Percentiles rank a stretch among this genome's conserved stretches.
Evolutionary conservation across 2,113 vertebrate species (phyloP).

Genomic region (Gasterosteus aculeatus): DNA sequence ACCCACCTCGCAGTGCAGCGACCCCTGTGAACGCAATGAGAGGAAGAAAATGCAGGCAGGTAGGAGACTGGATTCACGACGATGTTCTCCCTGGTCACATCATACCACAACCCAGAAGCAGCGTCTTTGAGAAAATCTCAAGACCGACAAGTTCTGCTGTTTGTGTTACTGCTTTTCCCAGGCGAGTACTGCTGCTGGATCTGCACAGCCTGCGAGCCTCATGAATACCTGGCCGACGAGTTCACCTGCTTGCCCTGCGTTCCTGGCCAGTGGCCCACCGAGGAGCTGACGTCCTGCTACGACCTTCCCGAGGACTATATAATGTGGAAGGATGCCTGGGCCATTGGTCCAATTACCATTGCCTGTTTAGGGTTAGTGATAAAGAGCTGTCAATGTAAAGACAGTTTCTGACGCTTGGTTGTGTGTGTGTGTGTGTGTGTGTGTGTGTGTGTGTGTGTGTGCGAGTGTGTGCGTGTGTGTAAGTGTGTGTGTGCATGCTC

Average conservation of each 20-base stretch:
- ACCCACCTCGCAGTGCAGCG: constrained; percentile 96
- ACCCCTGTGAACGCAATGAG: constrained; percentile 95
- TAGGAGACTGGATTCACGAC: constrained; percentile 48
- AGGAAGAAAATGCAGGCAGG: constrained; percentile 99
- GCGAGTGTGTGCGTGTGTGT: neutral
- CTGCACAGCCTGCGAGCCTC: constrained; percentile 94
- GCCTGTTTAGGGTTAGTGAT: constrained; percentile 89
- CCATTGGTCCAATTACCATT: constrained; percentile 95
- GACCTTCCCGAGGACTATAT: constrained; percentile 98
- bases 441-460: no score
- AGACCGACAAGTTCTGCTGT: constrained; percentile 28
- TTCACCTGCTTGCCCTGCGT: constrained; percentile 94
- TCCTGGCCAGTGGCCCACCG: constrained; percentile 92
- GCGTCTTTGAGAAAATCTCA: constrained; percentile 29
- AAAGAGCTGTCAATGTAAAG: constrained; percentile 3
- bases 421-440: neutral
- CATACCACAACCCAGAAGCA: neutral
- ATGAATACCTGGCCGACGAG: constrained; percentile 94
- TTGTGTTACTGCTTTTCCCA: constrained; percentile 50
- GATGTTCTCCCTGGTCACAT: constrained; percentile 14
- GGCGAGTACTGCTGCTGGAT: constrained; percentile 98
- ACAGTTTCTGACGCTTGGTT: no score
- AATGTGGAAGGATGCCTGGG: constrained; percentile 98
- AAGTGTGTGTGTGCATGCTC: neutral
- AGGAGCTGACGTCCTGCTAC: constrained; percentile 90